Percentiles rank a stretch among this genome's conserved stretches.
Evolutionary conservation across 2,888 invertebrate species (phyloP).

Genomic region (Apamea epomidion): DNA sequence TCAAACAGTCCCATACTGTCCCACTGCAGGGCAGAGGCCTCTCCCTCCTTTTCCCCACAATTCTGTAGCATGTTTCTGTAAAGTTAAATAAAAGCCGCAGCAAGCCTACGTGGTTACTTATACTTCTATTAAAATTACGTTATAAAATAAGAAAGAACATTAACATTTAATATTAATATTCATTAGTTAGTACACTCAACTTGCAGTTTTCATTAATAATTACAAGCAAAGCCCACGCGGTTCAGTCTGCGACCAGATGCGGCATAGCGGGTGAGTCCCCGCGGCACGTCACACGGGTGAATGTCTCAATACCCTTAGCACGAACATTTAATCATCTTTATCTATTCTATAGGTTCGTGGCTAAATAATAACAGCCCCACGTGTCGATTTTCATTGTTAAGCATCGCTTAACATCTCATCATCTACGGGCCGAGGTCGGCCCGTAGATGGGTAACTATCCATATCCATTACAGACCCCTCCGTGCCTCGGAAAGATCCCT

Average conservation of each 20-base stretch:
- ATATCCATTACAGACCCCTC: not conserved
- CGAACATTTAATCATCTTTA: not conserved
- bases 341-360: not conserved
- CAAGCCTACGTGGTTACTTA: not conserved
- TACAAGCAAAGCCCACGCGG: conserved; percentile 21
- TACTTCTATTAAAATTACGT: not conserved
- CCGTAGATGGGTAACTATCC: not conserved
- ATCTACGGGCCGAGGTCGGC: not conserved
- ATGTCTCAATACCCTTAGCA: conserved; percentile 1
- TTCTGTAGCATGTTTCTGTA: not conserved
- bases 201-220: conserved; percentile 5
- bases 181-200: conserved; percentile 1
- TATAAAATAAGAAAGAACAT: not conserved
- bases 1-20: no score
- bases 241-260: not conserved
- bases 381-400: not conserved
- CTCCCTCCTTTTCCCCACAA: no score
- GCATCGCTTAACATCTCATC: no score
- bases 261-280: not conserved
- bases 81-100: not conserved
- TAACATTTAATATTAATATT: conserved; percentile 6
- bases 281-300: not conserved
- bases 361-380: not conserved
- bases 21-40: no score
- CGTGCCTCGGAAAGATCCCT: not conserved